A percentile compares a stretch with the other conserved stretches of the same genome.
Evolutionary conservation across 1,140 invertebrate genomes (phyloP).

Genomic region (Pissodes strobi): DNA sequence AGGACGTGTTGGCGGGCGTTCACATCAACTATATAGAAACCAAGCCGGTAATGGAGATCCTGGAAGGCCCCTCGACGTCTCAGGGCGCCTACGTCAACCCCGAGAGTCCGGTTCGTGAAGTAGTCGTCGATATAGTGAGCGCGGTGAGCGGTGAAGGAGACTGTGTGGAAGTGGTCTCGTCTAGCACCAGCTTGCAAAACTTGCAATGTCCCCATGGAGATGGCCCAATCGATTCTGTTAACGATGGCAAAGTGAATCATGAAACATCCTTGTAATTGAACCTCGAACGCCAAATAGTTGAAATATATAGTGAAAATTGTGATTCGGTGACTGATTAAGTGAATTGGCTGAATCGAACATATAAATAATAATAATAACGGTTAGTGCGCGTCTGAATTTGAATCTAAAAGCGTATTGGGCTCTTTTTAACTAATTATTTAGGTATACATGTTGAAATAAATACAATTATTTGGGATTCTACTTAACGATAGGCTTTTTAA

Average conservation of each 20-base stretch:
- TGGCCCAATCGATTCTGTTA: background rate
- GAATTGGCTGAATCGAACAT: no score
- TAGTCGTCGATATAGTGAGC: constrained; percentile 3
- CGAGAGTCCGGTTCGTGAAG: constrained; percentile 2
- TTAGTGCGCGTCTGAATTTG: no score
- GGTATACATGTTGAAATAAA: no score
- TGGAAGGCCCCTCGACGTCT: constrained; percentile 38
- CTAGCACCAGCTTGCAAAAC: background rate
- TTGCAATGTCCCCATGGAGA: constrained; percentile 5
- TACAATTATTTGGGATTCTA: no score
- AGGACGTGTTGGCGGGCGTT: constrained; percentile 43
- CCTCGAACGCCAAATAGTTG: no score
- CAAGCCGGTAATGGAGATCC: constrained; percentile 32
- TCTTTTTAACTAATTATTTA: no score
- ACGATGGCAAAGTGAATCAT: constrained; percentile 16
- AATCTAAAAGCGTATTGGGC: no score
- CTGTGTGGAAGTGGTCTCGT: background rate
- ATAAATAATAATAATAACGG: no score
- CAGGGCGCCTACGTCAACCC: constrained; percentile 22
- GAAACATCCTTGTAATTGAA: constrained; percentile 37
- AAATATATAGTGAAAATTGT: no score
- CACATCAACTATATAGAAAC: constrained; percentile 53
- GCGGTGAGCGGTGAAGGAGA: constrained; percentile 1
- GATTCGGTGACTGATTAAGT: no score
- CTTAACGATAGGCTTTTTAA: no score